Conservation (phyloP, 1,140 invertebrate genomes). For the Calosoma granatense region DNA sequence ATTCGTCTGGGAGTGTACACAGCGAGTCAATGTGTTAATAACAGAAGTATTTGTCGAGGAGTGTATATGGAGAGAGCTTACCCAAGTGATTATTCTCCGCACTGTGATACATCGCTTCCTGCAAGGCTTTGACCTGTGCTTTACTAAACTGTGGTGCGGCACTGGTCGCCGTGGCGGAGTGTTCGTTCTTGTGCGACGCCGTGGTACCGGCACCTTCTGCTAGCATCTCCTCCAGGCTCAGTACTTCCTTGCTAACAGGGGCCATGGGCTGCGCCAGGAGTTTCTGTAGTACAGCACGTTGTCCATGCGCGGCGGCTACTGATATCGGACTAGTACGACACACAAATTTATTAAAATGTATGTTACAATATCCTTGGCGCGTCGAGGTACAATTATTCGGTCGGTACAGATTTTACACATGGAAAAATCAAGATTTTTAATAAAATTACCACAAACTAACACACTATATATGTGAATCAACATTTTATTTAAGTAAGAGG, state of each 20-base stretch:
- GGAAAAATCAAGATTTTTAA: too few species aligned
- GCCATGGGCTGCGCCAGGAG: slow-evolving; percentile 65
- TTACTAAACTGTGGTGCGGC: slow-evolving; percentile 57
- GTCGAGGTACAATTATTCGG: not conserved
- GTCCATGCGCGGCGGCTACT: slow-evolving; percentile 77
- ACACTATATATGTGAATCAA: too few species aligned
- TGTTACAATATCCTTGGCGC: too few species aligned
- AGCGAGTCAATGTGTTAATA: too few species aligned
- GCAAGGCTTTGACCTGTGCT: slow-evolving; percentile 69
- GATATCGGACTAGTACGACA: slow-evolving; percentile 57
- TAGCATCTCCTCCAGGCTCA: slow-evolving; percentile 82
- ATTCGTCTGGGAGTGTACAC: too few species aligned
- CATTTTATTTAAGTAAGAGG: too few species aligned
- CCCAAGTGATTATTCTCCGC: slow-evolving; percentile 75
- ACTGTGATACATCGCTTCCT: slow-evolving; percentile 88
- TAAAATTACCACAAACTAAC: too few species aligned
- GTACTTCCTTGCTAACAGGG: slow-evolving; percentile 56
- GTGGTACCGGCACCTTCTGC: slow-evolving; percentile 59
- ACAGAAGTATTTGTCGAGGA: not conserved
- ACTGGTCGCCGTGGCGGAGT: slow-evolving; percentile 18
- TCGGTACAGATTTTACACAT: not conserved
- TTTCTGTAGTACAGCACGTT: slow-evolving; percentile 64
- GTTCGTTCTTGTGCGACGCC: slow-evolving; percentile 33
- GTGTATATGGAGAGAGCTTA: not conserved
- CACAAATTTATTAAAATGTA: slow-evolving; percentile 19